phyloP scores from a whole-genome alignment of 2,113 vertebrate genomes.

The Mesocricetus auratus region DNA sequence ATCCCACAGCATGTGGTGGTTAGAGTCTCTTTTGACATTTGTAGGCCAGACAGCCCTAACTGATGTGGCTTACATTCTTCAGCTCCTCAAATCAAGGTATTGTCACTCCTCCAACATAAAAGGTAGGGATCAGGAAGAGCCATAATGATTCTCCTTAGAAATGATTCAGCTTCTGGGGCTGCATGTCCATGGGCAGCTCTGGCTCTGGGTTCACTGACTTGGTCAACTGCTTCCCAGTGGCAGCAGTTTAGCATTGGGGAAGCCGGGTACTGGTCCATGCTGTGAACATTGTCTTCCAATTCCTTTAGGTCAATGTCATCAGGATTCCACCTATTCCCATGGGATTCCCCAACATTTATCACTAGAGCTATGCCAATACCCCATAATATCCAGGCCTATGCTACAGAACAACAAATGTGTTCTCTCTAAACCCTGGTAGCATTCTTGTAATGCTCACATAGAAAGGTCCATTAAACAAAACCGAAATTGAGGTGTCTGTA shows the following conservation, averaged over 20 bases:
- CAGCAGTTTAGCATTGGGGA: constrained; percentile 92
- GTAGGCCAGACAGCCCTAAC: too few relatives aligned
- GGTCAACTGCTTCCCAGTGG: constrained; percentile 94
- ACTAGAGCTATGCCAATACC: constrained; percentile 93
- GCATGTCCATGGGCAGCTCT: constrained; percentile 93
- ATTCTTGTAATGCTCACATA: constrained; percentile 93
- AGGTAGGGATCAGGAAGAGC: too few relatives aligned
- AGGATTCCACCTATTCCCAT: constrained; percentile 93
- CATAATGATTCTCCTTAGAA: constrained; percentile 88
- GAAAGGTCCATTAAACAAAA: constrained; percentile 90
- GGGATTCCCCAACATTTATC: constrained; percentile 89
- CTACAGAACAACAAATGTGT: constrained; percentile 93
- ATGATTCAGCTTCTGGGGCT: constrained; percentile 87
- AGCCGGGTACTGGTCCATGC: constrained; percentile 92
- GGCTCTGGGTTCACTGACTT: constrained; percentile 90
- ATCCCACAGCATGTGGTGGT: too few relatives aligned
- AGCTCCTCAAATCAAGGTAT: too few relatives aligned
- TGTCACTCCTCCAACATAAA: too few relatives aligned
- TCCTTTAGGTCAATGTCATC: constrained; percentile 95
- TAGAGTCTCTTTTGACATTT: too few relatives aligned
- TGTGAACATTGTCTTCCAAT: constrained; percentile 95
- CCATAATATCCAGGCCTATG: constrained; percentile 92
- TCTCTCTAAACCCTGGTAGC: constrained; percentile 93
- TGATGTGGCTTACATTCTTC: too few relatives aligned
- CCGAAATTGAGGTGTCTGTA: constrained; percentile 91